Base-by-base conservation (phyloP, 2,797 vertebrate species). In the Borostomias antarcticus region DNA sequence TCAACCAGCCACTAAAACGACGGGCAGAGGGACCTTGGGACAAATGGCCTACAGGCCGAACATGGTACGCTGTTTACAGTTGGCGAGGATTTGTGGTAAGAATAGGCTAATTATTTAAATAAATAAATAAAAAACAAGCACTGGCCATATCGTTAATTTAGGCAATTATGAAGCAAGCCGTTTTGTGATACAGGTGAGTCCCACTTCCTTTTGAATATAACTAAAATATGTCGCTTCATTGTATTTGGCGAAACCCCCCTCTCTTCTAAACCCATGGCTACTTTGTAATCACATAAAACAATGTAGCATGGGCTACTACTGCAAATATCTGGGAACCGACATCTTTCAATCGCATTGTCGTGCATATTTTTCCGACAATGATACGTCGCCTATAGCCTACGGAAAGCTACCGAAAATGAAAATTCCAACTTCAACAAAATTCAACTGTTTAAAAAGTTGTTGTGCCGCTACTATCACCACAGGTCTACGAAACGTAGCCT, bases 171-270 rank as follows among this genome's bases (percentile, higher is more conserved):
- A 64, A 32, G 52, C 60, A 62, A 21, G 45, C 51, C 45, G 35
- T 66, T 62, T 69, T 72, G 72, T 84, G 80, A 84, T 72, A 76
- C 68, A 66, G 69, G 80, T 82, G 62, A 79, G 82, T 59, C 7
- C 17, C 30, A 19, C 8, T n/a, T 47, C n/a, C 40, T 61, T 61
- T n/a, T 37, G 35, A 28, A 25, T 25, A 9, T 15, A 1, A 45
- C 40, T 15, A 5, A n/a, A 13, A 45, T n/a, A n/a, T 17, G 40
- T n/a, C 15, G 15, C 15, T n/a, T 5, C 15, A 45, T n/a, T 45
- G 40, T 45, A 17, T 15, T 45, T 17, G 2, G 21, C 25, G 17
- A 17, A 13, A 28, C 5, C 8, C 1, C 11, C 17, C 10, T 52
- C 28, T 47, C 3, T 47, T 19, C 45, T 47, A 19, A 52, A 52